phyloP scores from a whole-genome alignment of 2,888 invertebrate species.

The Caenorhabditis afra region DNA sequence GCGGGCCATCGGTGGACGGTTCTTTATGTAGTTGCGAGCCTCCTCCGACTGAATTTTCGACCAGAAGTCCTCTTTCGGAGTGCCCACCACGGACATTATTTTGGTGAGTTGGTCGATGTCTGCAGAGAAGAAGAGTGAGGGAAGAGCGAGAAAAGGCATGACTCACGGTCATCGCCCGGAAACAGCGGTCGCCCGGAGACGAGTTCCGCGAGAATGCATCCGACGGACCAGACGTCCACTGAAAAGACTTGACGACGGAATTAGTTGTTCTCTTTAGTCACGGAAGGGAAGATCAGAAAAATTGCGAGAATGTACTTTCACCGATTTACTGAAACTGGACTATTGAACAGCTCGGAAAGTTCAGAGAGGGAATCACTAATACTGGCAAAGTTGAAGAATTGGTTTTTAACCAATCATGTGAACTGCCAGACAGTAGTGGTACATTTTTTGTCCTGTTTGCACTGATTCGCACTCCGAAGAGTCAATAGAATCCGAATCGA shows the following conservation, averaged over 20 bases:
- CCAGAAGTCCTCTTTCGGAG: conserved; percentile 91
- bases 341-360: too few species aligned
- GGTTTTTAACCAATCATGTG: too few species aligned
- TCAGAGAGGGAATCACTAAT: too few species aligned
- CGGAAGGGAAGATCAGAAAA: too few species aligned
- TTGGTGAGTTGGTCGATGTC: conserved; percentile 97
- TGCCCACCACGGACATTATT: conserved; percentile 96
- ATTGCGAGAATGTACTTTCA: too few species aligned
- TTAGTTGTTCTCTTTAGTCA: not conserved
- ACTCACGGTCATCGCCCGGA: conserved; percentile 76
- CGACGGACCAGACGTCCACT: conserved; percentile 79
- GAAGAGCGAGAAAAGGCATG: not conserved
- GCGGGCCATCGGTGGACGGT: conserved; percentile 65
- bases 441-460: too few species aligned
- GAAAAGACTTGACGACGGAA: conserved; percentile 38
- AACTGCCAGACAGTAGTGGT: too few species aligned
- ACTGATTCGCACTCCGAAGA: not conserved
- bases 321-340: too few species aligned
- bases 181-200: conserved; percentile 75
- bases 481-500: not conserved
- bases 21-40: conserved; percentile 91
- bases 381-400: too few species aligned
- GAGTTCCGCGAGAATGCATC: conserved; percentile 78
- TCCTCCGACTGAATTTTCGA: conserved; percentile 91
- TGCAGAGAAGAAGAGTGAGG: conserved; percentile 81